Base-by-base conservation (phyloP, 2,797 vertebrate species). In the Clamator glandarius region DNA sequence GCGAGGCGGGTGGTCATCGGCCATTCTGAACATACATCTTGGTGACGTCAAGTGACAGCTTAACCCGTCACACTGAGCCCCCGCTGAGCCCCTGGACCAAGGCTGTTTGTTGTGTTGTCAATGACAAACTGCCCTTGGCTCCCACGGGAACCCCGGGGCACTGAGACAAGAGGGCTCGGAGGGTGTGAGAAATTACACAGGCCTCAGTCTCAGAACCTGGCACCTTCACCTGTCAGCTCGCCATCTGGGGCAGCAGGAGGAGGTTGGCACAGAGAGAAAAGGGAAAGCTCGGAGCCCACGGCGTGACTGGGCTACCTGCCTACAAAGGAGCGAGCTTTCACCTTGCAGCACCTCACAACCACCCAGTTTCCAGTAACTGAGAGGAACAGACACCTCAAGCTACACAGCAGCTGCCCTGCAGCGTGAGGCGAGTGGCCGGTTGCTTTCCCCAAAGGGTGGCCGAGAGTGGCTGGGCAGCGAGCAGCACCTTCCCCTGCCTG, bases 391-490 rank as follows among this genome's bases (percentile, higher is more conserved):
- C 87, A 69, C 48, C 39, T 35, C 0, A 15, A 86, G 73, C 57
- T 21, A 20, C 73, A 4, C 44, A 61, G 66, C 57, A 61, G 69
- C 66, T 39, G 59, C 29, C 54, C 74, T 15, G 29, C 25, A 50
- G 16, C 7, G 2, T 23, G 62, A 74, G 66, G 35, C 52, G 25
- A n/a, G 64, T 24, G 17, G 39, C 63, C 55, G 36, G 28, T 48
- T 19, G 7, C 1, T 8, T 17, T 20, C 52, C 69, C 50, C 19
- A 4, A 4, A 57, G 26, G 26, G 28, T 46, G 81, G 17, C 39
- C 0, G 1, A 84, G 39, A 62, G 26, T 12, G 23, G 9, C 2
- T 0, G 0, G 0, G 57, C 42, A 54, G 41, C 5, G 50, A 33
- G 54, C 62, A 58, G 59, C 59, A 50, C 82, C 63, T 79, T 19